Base-by-base conservation (phyloP, 2,797 vertebrate species). In the Pelodytes ibericus region DNA sequence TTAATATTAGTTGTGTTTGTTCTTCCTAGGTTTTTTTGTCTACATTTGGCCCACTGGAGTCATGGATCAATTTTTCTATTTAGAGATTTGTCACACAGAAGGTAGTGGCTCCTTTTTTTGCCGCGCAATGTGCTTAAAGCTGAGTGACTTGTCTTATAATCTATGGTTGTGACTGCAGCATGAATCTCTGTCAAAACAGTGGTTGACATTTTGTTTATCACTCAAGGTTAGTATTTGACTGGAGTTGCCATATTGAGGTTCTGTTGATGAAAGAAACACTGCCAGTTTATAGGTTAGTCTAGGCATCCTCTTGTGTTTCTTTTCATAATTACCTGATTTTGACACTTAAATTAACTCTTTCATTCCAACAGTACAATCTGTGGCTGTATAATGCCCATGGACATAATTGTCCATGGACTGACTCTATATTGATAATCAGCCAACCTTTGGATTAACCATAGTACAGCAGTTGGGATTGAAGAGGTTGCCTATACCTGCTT, bases 191-290 rank as follows among this genome's bases (percentile, higher is more conserved):
- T 53, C 20, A 20, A 24, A 4, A 20, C 49, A 53, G 49, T 44
- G 11, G 7, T 44, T 44, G 7, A 5, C 41, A 44, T 44, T 16
- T 44, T 44, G 41, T 44, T 44, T 15, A 44, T 44, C 15, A 11
- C 20, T 20, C 49, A 53, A 53, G 49, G 49, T 53, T 53, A 53
- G n/a, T 53, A 6, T 53, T 53, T 53, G n/a, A 53, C 49, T 53
- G 22, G 1, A 6, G 49, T 22, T 53, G 49, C 11, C 49, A 53
- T 20, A 24, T 53, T 20, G 49, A 20, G 4, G n/a, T 18, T 20
- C 4, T 24, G 49, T 24, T 53, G 20, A 53, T 53, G 49, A 24
- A 53, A 53, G 49, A 53, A 18, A 20, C 18, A 11, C 15, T 7
- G 11, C 11, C 16, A 15, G 7, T 15, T 44, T 44, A 15, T 44